These are phyloP conservation scores for Neoarius graeffei DNA, from an alignment of 2,113 vertebrate species.

Conservation along the genomic window DNA sequence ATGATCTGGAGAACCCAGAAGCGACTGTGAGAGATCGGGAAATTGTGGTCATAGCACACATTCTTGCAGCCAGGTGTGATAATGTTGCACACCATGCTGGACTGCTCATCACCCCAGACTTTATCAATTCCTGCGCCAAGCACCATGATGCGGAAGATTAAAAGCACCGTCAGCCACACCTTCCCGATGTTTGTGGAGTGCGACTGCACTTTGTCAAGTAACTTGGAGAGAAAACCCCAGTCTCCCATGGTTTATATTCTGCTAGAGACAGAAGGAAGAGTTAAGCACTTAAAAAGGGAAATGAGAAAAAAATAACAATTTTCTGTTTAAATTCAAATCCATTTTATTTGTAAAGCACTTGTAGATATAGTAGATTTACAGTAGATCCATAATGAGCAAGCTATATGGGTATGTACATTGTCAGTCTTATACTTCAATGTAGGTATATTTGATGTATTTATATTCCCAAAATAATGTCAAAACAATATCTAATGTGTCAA, in stretches of 20 bases:
- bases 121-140: constrained; percentile 67
- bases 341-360: neutral
- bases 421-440: neutral
- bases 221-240: constrained; percentile 68
- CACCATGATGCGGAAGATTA: constrained; percentile 73
- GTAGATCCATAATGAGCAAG: neutral
- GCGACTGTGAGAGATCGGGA: constrained; percentile 72
- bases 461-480: neutral
- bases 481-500: neutral
- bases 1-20: constrained; percentile 77
- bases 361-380: neutral
- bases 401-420: neutral
- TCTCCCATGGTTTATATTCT: constrained; percentile 61
- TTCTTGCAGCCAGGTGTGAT: constrained; percentile 62
- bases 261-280: neutral
- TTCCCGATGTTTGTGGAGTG: constrained; percentile 73
- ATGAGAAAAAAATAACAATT: neutral
- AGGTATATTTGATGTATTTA: neutral
- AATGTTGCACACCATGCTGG: constrained; percentile 69
- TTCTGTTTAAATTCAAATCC: neutral
- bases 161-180: constrained; percentile 72
- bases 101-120: constrained; percentile 75
- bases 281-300: neutral
- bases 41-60: constrained; percentile 64
- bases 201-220: constrained; percentile 72